A percentile compares a stretch with the other conserved stretches of the same genome.
Evolutionary conservation across 1,140 invertebrate genomes (phyloP).

Genomic region (Tachypleus tridentatus): DNA sequence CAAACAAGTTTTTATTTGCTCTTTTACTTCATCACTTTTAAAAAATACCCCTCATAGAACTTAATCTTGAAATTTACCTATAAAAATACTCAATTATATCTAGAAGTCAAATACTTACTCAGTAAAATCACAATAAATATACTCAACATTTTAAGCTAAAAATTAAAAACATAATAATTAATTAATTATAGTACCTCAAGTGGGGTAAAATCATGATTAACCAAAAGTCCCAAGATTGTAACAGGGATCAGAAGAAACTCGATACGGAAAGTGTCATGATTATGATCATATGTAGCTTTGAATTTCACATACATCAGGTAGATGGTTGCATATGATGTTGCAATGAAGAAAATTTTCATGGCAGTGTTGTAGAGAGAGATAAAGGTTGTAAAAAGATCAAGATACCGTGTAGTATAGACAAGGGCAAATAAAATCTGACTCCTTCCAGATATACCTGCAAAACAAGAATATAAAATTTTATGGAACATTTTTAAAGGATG

Average conservation of each 20-base stretch:
- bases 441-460: conserved; percentile 92
- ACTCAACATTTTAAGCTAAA: no score
- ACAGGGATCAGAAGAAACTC: conserved; percentile 89
- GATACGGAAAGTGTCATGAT: conserved; percentile 95
- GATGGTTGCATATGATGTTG: conserved; percentile 74
- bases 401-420: conserved; percentile 87
- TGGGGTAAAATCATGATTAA: conserved; percentile 77
- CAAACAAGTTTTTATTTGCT: no score
- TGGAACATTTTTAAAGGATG: no score
- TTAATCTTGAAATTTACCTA: no score
- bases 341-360: conserved; percentile 92
- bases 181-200: conserved; percentile 52
- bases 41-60: no score
- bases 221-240: conserved; percentile 59
- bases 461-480: conserved; percentile 10
- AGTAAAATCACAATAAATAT: no score
- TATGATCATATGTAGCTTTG: conserved; percentile 93
- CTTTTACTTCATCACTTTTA: no score
- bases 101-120: no score
- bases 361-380: conserved; percentile 91
- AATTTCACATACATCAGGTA: conserved; percentile 97
- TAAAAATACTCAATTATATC: no score
- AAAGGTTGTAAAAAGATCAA: conserved; percentile 91
- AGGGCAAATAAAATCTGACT: conserved; percentile 94
- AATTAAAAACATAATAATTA: no score